Evolutionary conservation across 2,113 vertebrate species (phyloP), one percentile per base, ranked within the genome.

Genomic region (Alectura lathami): DNA sequence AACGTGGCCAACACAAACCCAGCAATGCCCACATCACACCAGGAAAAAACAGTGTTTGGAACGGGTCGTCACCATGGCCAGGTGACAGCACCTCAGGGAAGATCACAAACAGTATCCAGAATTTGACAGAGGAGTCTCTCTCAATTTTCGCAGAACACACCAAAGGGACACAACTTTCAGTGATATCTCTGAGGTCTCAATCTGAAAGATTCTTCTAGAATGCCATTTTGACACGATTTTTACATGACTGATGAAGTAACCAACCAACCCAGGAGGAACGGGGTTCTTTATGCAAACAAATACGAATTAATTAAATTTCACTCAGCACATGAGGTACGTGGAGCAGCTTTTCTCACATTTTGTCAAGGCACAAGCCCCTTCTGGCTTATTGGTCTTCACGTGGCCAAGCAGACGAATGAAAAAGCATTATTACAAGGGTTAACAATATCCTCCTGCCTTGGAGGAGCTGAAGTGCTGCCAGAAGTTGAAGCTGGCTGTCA

Each of bases 141-240:
- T 40, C 43, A 48, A 8, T 4, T 40, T 24, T 32, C 74, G n/a
- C n/a, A 86, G 81, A 89, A 88, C 30, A 47, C 23, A 13, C 54
- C 64, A 63, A 59, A 67, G 13, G 13, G 8, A 77, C 2, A 4
- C 2, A 43, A 59, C 13, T 13, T 64, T 11, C 17, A 57, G 11
- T 82, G n/a, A 43, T 54, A 68, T 27, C 17, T 59, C 69, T 15
- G 12, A 54, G 12, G 38, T 74, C 42, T 60, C 15, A 54, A 22
- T 23, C 59, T 40, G 32, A 77, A 73, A 59, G 11, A 16, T 48
- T 69, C 4, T 56, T 84, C 22, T 30, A 42, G 76, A 34, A 73
- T 42, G 22, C 0, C 47, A 50, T 24, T 91, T 86, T 53, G 76
- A 42, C 27, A 54, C 0, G 0, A 11, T 3, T 86, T 76, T n/a